A percentile compares a stretch with the other conserved stretches of the same genome.
phyloP scores from a whole-genome alignment of 2,113 vertebrate genomes.

The Abramis brama region DNA sequence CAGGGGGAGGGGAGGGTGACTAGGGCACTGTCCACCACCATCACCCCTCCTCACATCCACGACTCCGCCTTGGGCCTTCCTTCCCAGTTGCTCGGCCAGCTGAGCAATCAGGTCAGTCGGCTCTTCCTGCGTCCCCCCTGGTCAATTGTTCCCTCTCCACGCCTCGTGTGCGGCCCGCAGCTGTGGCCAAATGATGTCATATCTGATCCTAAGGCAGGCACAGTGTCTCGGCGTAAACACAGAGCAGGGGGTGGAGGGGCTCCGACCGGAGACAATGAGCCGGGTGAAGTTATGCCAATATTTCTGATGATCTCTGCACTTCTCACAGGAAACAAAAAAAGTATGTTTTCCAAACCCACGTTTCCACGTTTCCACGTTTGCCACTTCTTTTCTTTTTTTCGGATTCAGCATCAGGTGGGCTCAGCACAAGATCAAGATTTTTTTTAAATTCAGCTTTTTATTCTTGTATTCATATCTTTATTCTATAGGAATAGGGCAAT shows the following conservation, averaged over 20 bases:
- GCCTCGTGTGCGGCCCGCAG: conserved; percentile 73
- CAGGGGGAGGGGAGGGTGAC: conserved; percentile 26
- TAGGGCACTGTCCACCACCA: conserved; percentile 60
- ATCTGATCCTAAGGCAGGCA: conserved; percentile 46
- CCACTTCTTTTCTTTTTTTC: neutral
- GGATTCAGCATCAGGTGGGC: conserved; percentile 31
- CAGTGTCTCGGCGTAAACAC: conserved; percentile 60
- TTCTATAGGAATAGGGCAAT: conserved; percentile 33
- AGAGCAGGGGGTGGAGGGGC: conserved; percentile 55
- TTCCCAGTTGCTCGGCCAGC: conserved; percentile 71
- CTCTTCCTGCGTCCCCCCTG: conserved; percentile 59
- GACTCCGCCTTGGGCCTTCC: conserved; percentile 71
- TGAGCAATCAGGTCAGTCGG: conserved; percentile 80
- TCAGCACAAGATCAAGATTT: conserved; percentile 7
- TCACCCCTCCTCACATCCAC: conserved; percentile 65
- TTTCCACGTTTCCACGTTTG: conserved; percentile 31
- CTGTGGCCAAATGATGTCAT: conserved; percentile 77
- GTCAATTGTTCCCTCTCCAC: conserved; percentile 64
- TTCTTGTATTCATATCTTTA: neutral
- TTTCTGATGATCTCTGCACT: conserved; percentile 57
- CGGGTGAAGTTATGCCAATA: conserved; percentile 40
- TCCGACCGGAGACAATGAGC: conserved; percentile 51
- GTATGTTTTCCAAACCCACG: conserved; percentile 24
- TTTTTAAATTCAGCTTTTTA: neutral
- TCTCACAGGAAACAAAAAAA: conserved; percentile 42